Base-by-base conservation (phyloP, 2,113 vertebrate genomes). In the Puffinus mauretanicus region DNA sequence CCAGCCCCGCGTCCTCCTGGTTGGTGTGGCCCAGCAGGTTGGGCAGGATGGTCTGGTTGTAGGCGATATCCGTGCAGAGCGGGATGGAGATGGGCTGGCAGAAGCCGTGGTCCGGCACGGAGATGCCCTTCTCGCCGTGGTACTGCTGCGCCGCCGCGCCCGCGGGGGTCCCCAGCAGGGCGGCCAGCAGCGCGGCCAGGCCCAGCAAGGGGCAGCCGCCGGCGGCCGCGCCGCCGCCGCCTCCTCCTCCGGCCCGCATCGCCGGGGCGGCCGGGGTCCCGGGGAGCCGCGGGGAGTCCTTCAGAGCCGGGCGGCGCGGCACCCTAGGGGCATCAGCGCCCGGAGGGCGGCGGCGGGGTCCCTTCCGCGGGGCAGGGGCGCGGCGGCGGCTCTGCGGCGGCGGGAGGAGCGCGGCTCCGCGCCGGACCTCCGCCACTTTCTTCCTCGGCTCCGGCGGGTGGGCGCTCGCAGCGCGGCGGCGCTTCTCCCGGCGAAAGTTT, bases 21-120 rank as follows among this genome's bases (percentile, higher is more conserved):
- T 99, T 99, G 95, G 99, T 99, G 77, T 99, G 99, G 16, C 99
- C 99, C 93, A 99, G 98, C 76, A 99, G 92, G 72, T 99, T 99
- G 36, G 99, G 99, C 99, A 99, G 98, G 96, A 99, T 99, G 80
- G 99, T 99, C 95, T 99, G 98, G 96, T 99, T 99, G 94, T 99
- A 99, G 86, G 99, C 99, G 26, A 99, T 99, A 92, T 99, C 99
- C 51, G 99, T 99, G 97, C 99, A 99, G 79, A 99, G 97, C 3
- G 99, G 99, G 66, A 99, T 99, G 65, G 99, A 99, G 96, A 99
- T 99, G 47, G 98, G 99, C 84, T 99, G 99, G 95, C 99, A 99
- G 97, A 99, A 99, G 46, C 99, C 99, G 78, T 99, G 99, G 87
- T 99, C 99, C 25, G 99, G 99, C 52, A 99, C 92, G 16, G 99